Conservation (phyloP, 2,113 vertebrate species). For the Petrocephalus microphthalmus region DNA sequence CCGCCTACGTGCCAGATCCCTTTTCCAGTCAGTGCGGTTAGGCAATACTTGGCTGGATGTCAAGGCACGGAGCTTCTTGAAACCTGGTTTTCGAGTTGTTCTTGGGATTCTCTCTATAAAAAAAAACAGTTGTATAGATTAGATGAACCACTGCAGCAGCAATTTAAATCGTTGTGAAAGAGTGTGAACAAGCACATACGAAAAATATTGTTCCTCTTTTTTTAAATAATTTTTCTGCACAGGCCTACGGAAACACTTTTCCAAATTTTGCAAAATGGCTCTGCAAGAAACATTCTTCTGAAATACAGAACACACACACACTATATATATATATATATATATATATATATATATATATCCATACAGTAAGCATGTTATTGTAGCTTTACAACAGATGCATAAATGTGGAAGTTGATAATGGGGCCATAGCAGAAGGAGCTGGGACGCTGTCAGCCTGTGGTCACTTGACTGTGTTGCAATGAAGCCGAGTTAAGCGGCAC, state of each 20-base stretch:
- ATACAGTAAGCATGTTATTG: not conserved
- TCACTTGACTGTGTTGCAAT: constrained; percentile 2
- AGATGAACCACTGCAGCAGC: not conserved
- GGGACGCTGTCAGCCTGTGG: not conserved
- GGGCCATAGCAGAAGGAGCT: not conserved
- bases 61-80: not conserved
- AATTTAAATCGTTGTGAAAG: not conserved
- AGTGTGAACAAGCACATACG: not conserved
- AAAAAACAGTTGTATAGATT: not conserved
- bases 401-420: not conserved
- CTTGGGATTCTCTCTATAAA: not conserved
- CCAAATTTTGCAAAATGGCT: not conserved
- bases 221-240: not conserved
- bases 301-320: no score
- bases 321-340: no score
- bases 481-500: not conserved
- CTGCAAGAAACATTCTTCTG: not conserved
- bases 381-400: not conserved
- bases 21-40: constrained; percentile 8
- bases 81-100: not conserved
- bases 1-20: not conserved
- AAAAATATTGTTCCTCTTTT: not conserved
- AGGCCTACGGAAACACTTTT: no score
- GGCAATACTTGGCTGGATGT: constrained; percentile 8
- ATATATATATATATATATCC: no score